Conservation (phyloP, 1,140 invertebrate genomes). For the Penaeus japonicus region DNA sequence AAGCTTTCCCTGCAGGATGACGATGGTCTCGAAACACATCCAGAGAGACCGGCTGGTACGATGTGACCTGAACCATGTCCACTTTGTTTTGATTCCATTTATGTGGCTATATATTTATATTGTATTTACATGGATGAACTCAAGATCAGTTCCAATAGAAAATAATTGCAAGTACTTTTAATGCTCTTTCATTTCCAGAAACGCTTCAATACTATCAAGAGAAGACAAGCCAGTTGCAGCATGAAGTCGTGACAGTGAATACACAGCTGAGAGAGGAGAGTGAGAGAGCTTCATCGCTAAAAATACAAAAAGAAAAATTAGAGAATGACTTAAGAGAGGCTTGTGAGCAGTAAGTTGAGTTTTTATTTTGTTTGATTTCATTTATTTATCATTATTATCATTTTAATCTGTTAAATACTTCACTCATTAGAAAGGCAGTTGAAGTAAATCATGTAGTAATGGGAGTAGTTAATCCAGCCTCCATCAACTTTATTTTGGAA, state of each 20-base stretch:
- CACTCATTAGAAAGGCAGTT: no score
- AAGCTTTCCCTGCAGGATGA: constrained; percentile 43
- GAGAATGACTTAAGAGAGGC: not conserved
- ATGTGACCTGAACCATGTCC: not conserved
- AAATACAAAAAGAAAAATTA: constrained; percentile 1
- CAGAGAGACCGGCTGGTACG: constrained; percentile 31
- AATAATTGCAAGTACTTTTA: not conserved
- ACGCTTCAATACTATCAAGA: constrained; percentile 38
- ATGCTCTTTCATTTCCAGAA: constrained; percentile 16
- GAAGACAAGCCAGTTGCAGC: constrained; percentile 20
- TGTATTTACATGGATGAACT: not conserved
- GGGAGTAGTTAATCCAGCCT: no score
- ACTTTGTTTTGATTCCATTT: not conserved
- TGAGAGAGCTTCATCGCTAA: not conserved
- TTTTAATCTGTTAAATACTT: no score
- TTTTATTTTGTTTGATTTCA: no score
- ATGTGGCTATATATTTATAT: not conserved
- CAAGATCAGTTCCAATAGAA: not conserved
- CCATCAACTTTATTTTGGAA: no score
- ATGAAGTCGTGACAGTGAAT: constrained; percentile 11
- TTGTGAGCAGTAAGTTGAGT: not conserved
- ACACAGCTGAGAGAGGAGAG: not conserved
- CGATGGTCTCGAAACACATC: constrained; percentile 54
- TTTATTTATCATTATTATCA: no score
- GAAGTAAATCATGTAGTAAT: no score